These are phyloP conservation scores for Augiades crinisus DNA, from an alignment of 2,888 invertebrate species.

Conservation along the genomic window DNA sequence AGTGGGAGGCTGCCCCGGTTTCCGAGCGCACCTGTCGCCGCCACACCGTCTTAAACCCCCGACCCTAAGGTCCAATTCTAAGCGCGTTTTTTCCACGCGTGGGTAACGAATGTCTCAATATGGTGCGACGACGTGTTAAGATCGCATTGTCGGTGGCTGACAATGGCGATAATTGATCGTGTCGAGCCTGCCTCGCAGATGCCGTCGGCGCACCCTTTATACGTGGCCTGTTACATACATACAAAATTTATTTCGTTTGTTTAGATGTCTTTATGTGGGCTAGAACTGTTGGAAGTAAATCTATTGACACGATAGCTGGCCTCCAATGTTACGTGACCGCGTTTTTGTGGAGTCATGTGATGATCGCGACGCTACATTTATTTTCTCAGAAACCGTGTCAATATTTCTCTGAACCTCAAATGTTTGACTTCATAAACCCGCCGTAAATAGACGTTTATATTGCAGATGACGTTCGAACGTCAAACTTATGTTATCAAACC, in stretches of 20 bases:
- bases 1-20: slow-evolving; percentile 71
- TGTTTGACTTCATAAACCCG: slow-evolving; percentile 3
- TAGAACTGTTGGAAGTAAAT: slow-evolving; percentile 50
- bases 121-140: slow-evolving; percentile 58
- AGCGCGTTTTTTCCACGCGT: slow-evolving; percentile 12
- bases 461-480: too few species aligned
- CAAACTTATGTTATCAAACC: too few species aligned
- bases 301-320: slow-evolving; percentile 52
- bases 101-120: slow-evolving; percentile 50
- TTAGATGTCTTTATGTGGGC: slow-evolving; percentile 53
- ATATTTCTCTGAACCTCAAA: neutral
- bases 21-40: slow-evolving; percentile 71
- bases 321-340: slow-evolving; percentile 33
- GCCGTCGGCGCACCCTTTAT: slow-evolving; percentile 60
- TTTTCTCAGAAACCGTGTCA: slow-evolving; percentile 34
- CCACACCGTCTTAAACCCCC: slow-evolving; percentile 40
- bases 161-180: slow-evolving; percentile 75
- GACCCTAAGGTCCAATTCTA: slow-evolving; percentile 39
- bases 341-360: slow-evolving; percentile 33
- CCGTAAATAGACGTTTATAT: too few species aligned
- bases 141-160: slow-evolving; percentile 57
- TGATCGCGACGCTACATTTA: slow-evolving; percentile 37
- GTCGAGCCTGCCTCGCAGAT: slow-evolving; percentile 60
- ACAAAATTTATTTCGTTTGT: slow-evolving; percentile 58
- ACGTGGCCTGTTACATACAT: slow-evolving; percentile 47